phyloP scores from a whole-genome alignment of 2,113 vertebrate species.

The Brachypodius melanocephalos region DNA sequence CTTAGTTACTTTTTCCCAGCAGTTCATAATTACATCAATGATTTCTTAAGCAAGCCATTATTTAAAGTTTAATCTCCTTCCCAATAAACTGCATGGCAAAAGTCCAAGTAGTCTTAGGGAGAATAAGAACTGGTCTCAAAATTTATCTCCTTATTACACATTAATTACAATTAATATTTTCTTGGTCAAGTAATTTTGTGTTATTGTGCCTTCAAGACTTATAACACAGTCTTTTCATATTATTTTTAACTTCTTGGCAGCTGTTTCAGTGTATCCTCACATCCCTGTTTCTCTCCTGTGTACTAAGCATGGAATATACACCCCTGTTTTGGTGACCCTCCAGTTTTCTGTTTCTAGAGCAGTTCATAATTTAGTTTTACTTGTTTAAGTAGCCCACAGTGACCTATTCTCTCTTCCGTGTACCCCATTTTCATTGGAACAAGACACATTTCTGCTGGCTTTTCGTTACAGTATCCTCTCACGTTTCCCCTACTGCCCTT shows the following conservation, averaged over 20 bases:
- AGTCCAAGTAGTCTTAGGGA: neutral
- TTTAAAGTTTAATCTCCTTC: conserved; percentile 24
- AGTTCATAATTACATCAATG: conserved; percentile 18
- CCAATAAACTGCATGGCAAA: conserved; percentile 16
- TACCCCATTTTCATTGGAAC: neutral
- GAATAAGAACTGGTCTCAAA: neutral
- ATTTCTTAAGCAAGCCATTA: conserved; percentile 39
- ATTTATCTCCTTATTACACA: conserved; percentile 3
- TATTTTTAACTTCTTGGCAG: neutral
- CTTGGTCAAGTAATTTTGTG: neutral
- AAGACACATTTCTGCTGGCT: neutral
- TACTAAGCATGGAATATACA: neutral
- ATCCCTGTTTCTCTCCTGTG: neutral
- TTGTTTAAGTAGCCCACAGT: neutral
- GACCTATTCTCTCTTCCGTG: neutral
- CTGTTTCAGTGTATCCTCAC: neutral
- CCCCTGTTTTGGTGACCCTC: neutral
- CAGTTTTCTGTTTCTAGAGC: neutral
- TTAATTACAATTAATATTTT: conserved; percentile 8
- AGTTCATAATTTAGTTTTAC: conserved; percentile 5
- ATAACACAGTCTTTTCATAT: neutral
- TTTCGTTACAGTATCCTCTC: neutral
- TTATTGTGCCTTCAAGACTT: neutral
- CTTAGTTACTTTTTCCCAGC: conserved; percentile 6
- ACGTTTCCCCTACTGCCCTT: neutral